Evolutionary conservation across 2,797 vertebrate genomes (phyloP), one percentile per base, ranked within the genome.

Genomic region (Hypotaenidia philippensis): DNA sequence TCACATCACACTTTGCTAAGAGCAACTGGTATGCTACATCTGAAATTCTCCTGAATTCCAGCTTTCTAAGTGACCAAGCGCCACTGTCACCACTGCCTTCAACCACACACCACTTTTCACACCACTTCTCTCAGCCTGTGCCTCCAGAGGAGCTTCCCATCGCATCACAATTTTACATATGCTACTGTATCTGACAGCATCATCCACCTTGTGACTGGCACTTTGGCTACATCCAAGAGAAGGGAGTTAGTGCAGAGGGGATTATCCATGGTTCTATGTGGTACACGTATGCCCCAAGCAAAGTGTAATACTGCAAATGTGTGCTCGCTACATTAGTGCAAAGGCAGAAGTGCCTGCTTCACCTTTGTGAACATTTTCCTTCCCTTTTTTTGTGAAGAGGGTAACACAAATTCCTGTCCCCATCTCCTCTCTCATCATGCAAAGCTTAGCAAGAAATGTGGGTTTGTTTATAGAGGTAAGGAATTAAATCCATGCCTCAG

Each of bases 401-500:
- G 5, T 6, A 80, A 63, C n/a, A 17, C 23, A 70, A 92, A 71
- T 68, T 36, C 45, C 31, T 11, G 2, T 14, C 61, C 53, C 47
- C 45, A 23, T 23, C 56, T 77, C 77, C 69, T 44, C 20, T 65
- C 78, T 84, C 47, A 27, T 40, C 13, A 3, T 38, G 31, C 32
- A 53, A 72, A 63, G 27, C 45, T 87, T 75, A 82, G 45, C 50
- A 76, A 74, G 78, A 87, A 96, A 89, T 29, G 23, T 92, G 55
- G 9, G 49, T 68, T 76, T 88, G 34, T 89, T 93, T 71, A 87
- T 5, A 68, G 82, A 83, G 41, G 56, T 89, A 87, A 90, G 13
- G 60, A 93, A 87, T 95, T 92, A 92, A 90, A 94, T 83, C 84
- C 64, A 68, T 57, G 63, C 65, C 68, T 91, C 2, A 2, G 60